These are phyloP conservation scores for Oxyruncus cristatus DNA, from an alignment of 2,113 vertebrate genomes.

Conservation along the genomic window DNA sequence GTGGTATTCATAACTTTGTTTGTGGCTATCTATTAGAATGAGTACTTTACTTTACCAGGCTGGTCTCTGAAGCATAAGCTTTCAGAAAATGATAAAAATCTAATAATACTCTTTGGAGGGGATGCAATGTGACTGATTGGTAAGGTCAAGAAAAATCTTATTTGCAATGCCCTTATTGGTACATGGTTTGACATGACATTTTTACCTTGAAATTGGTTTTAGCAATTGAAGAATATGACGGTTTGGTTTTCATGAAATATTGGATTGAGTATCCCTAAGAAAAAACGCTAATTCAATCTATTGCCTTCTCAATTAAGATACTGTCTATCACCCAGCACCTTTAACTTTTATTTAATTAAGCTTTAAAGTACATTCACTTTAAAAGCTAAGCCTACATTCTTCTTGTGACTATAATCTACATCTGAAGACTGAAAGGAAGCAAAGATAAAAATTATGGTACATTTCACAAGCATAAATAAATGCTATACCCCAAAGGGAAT, in stretches of 20 bases:
- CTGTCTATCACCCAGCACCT: conserved; percentile 54
- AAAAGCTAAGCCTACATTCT: conserved; percentile 13
- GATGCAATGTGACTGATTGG: conserved; percentile 81
- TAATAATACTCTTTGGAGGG: conserved; percentile 76
- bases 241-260: conserved; percentile 77
- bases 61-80: conserved; percentile 68
- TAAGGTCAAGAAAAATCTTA: conserved; percentile 81
- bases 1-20: conserved; percentile 75
- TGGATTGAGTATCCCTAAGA: conserved; percentile 72
- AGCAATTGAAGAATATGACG: conserved; percentile 76
- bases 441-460: conserved; percentile 23
- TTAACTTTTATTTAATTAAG: conserved; percentile 68
- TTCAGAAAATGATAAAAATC: conserved; percentile 81
- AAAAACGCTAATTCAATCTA: conserved; percentile 76
- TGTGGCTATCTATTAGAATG: conserved; percentile 74
- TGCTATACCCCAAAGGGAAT: conserved; percentile 8
- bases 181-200: conserved; percentile 80
- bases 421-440: neutral
- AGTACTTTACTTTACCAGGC: conserved; percentile 74
- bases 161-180: conserved; percentile 79
- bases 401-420: neutral
- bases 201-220: conserved; percentile 80
- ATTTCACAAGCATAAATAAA: conserved; percentile 45
- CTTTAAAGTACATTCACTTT: conserved; percentile 35
- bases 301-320: conserved; percentile 69